Evolutionary conservation across 2,113 vertebrate species (phyloP), one percentile per base, ranked within the genome.

Genomic region (Willisornis vidua): DNA sequence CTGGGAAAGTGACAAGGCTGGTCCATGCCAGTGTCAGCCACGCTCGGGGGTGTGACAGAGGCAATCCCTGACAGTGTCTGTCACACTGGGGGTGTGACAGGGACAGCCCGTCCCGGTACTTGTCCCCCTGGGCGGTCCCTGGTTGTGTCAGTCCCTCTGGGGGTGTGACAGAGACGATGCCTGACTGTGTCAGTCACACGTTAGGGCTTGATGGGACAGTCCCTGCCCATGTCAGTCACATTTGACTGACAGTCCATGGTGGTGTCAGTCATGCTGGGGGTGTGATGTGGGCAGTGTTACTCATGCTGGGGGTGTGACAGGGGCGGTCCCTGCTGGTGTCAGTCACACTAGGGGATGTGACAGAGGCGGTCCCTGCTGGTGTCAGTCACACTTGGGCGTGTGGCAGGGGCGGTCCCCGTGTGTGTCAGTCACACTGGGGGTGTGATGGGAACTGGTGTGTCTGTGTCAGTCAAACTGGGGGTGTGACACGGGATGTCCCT

Each of bases 401-500:
- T 23, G 43, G 26, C 7, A 12, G 13, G 15, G 52, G 39, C 3
- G 49, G 19, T 20, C 14, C 9, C 6, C 9, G 22, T 9, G 45
- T 14, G n/a, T 19, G 58, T 28, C 73, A 20, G 12, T 37, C 41
- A 33, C 46, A 9, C 17, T 3, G 22, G 6, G 5, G 23, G 12
- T 4, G 25, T 29, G 26, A 11, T 12, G 20, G 28, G 19, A 20
- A 10, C 20, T 3, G 13, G 48, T 10, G 11, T 9, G 16, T 7
- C 28, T 3, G 7, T 54, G 54, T 20, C 31, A 8, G 58, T 37
- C 58, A 35, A 23, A 57, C 24, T 10, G 41, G 6, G 6, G 24
- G 25, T 7, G 45, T 37, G 41, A 31, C n/a, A 67, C 2, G 6
- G 41, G 37, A 0, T 0, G 58, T 37, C 2, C 7, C 22, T 14